A percentile compares a stretch with the other conserved stretches of the same genome.
Conservation (phyloP, 2,888 invertebrate genomes). For the Camptogramma bilineatum region DNA sequence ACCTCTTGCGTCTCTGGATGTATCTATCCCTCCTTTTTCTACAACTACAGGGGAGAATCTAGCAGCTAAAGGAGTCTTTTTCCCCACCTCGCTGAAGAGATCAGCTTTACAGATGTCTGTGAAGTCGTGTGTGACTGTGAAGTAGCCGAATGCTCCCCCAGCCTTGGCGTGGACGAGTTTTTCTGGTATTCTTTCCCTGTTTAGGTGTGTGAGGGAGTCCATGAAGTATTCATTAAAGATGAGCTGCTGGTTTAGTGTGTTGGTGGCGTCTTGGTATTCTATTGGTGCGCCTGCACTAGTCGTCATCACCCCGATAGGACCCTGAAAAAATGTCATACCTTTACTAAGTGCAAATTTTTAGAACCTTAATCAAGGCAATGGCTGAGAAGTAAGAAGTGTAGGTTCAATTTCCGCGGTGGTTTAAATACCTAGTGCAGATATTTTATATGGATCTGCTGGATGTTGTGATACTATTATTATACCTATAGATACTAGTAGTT, state of each 20-base stretch:
- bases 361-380: neutral
- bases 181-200: conserved; percentile 95
- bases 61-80: conserved; percentile 90
- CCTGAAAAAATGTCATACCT: conserved; percentile 67
- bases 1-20: conserved; percentile 93
- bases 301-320: conserved; percentile 85
- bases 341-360: neutral
- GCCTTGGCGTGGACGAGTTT: conserved; percentile 97
- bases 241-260: conserved; percentile 91
- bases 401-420: no score
- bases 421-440: no score
- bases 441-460: no score
- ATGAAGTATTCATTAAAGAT: conserved; percentile 91
- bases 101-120: conserved; percentile 90
- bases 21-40: conserved; percentile 94
- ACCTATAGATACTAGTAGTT: no score
- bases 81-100: conserved; percentile 89
- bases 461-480: no score
- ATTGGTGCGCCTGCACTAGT: conserved; percentile 92
- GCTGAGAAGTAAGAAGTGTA: no score
- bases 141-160: conserved; percentile 94
- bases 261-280: conserved; percentile 85
- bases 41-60: conserved; percentile 93
- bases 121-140: conserved; percentile 93
- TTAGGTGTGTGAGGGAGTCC: conserved; percentile 91